Evolutionary conservation across 1,140 invertebrate species (phyloP).

Genomic region (Caenorhabditis tropicalis): DNA sequence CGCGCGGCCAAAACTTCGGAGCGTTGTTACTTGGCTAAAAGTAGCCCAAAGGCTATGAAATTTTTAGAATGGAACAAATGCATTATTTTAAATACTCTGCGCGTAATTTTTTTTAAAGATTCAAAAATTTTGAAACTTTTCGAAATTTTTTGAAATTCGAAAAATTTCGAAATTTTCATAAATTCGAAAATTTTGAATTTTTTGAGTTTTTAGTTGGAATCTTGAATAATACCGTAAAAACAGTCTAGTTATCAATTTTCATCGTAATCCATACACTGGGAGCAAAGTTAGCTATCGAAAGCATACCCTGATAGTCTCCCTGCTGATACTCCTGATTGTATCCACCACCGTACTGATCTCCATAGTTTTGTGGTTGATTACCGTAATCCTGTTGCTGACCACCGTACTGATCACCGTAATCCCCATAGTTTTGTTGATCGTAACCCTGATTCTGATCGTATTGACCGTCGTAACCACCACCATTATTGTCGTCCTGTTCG

Average conservation of each 20-base stretch:
- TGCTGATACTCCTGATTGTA: conserved; percentile 27
- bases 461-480: background rate
- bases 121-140: too few relatives aligned
- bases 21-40: background rate
- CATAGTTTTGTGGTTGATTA: background rate
- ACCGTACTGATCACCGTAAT: conserved; percentile 25
- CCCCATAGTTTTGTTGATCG: background rate
- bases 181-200: too few relatives aligned
- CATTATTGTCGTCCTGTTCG: background rate
- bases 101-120: too few relatives aligned
- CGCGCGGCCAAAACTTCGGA: background rate
- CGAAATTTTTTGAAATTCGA: too few relatives aligned
- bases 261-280: too few relatives aligned
- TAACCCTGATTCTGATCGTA: background rate
- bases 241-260: background rate
- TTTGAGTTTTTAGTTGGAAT: too few relatives aligned
- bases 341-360: conserved; percentile 17
- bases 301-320: background rate
- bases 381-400: conserved; percentile 48
- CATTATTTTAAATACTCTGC: too few relatives aligned
- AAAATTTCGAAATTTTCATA: too few relatives aligned
- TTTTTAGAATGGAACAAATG: too few relatives aligned
- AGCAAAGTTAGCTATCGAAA: too few relatives aligned
- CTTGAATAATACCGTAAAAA: too few relatives aligned
- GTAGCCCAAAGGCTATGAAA: background rate